These are phyloP conservation scores for Tenthredo distinguenda DNA, from an alignment of 2,888 invertebrate species.

Conservation along the genomic window DNA sequence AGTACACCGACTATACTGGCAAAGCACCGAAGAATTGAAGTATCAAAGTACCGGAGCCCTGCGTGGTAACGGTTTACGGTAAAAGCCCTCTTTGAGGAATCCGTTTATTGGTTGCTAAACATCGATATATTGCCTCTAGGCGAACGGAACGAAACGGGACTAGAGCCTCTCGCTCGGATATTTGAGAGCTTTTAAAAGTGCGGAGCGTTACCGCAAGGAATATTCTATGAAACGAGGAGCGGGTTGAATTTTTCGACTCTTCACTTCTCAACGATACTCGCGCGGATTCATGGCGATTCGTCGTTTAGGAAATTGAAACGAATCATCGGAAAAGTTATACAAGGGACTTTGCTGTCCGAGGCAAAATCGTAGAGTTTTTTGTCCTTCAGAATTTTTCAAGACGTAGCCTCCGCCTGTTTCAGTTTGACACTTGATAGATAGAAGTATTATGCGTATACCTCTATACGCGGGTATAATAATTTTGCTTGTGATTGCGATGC, in stretches of 20 bases:
- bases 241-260: background rate
- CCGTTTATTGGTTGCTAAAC: conserved; percentile 78
- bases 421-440: background rate
- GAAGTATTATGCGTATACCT: background rate
- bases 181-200: conserved; percentile 73
- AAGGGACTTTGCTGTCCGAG: background rate
- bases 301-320: background rate
- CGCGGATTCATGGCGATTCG: background rate
- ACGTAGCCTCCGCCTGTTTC: background rate
- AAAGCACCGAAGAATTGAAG: conserved; percentile 57
- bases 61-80: conserved; percentile 75
- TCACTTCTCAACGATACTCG: background rate
- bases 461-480: conserved; percentile 2
- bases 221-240: conserved; percentile 6
- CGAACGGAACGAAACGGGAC: conserved; percentile 55
- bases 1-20: conserved; percentile 53
- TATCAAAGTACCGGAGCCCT: background rate
- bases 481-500: background rate
- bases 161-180: conserved; percentile 56
- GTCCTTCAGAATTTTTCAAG: background rate
- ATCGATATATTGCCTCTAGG: conserved; percentile 76
- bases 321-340: background rate
- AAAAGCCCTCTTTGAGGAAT: conserved; percentile 77
- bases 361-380: background rate
- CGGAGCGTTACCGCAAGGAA: conserved; percentile 43